Percentiles rank a stretch among this genome's conserved stretches.
Evolutionary conservation across 2,113 vertebrate species (phyloP).

Genomic region (Microcebus jonahi): DNA sequence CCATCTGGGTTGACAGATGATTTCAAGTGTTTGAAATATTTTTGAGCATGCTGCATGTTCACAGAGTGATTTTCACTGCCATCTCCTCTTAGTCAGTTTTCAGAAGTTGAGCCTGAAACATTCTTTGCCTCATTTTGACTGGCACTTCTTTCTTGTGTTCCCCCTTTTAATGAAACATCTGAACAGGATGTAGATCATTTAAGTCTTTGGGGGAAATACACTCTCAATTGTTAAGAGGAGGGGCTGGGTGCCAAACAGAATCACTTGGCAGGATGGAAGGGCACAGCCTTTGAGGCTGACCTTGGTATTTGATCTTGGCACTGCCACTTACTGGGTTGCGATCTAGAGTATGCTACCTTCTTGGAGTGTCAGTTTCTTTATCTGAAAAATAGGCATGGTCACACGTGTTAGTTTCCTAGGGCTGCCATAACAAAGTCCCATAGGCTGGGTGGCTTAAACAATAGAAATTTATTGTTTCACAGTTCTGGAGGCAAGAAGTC

Average conservation of each 20-base stretch:
- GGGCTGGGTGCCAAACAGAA: background rate
- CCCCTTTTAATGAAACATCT: background rate
- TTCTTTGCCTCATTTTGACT: background rate
- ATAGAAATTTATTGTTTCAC: background rate
- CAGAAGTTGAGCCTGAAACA: background rate
- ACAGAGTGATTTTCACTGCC: background rate
- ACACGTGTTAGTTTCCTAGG: background rate
- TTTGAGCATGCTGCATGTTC: background rate
- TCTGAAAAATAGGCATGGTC: background rate
- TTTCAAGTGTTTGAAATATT: constrained; percentile 38
- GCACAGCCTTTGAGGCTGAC: background rate
- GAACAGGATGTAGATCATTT: background rate
- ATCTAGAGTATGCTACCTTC: background rate
- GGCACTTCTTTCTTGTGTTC: background rate
- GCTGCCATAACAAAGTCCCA: background rate
- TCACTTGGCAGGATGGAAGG: background rate
- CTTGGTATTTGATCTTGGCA: background rate
- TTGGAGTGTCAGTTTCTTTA: background rate
- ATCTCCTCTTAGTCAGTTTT: background rate
- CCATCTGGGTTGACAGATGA: constrained; percentile 18
- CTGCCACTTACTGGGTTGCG: background rate
- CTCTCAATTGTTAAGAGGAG: background rate
- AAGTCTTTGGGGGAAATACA: background rate
- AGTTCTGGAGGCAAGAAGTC: background rate
- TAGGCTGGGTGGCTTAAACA: background rate